A percentile compares a stretch with the other conserved stretches of the same genome.
Evolutionary conservation across 1,140 invertebrate genomes (phyloP).

Genomic region (Cydia pomonella): DNA sequence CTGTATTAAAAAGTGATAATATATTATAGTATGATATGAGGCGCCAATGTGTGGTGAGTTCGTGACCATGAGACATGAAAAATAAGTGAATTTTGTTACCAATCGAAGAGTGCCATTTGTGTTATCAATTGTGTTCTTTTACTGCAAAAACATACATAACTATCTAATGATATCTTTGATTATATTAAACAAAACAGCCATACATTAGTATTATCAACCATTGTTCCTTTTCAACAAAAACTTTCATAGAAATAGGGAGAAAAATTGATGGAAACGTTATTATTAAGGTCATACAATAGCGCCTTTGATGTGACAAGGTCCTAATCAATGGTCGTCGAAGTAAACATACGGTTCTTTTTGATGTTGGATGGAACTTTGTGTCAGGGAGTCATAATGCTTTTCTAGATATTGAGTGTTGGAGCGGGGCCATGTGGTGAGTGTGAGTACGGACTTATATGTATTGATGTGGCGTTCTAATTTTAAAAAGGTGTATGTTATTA

Average conservation of each 20-base stretch:
- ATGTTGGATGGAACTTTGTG: slow-evolving; percentile 47
- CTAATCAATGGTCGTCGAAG: slow-evolving; percentile 64
- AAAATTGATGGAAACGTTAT: slow-evolving; percentile 63
- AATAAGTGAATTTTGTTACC: not conserved
- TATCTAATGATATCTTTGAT: not conserved
- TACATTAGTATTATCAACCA: slow-evolving; percentile 27
- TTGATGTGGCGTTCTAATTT: not conserved
- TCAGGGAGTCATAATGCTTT: slow-evolving; percentile 44
- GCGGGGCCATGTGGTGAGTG: slow-evolving; percentile 28
- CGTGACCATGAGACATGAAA: too few species aligned
- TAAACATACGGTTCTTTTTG: slow-evolving; percentile 60
- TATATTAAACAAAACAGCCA: slow-evolving; percentile 10
- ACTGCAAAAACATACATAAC: not conserved
- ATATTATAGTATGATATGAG: too few species aligned
- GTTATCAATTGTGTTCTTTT: not conserved
- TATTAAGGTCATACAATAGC: slow-evolving; percentile 65
- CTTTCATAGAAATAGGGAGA: slow-evolving; percentile 40
- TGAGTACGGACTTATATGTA: slow-evolving; percentile 21
- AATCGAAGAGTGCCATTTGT: too few species aligned
- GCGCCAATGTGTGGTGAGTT: too few species aligned
- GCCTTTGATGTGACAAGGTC: slow-evolving; percentile 72
- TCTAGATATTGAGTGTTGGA: slow-evolving; percentile 43
- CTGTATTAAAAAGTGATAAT: too few species aligned
- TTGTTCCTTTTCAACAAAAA: slow-evolving; percentile 32
- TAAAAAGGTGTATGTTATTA: not conserved